Percentiles rank a stretch among this genome's conserved stretches.
These are phyloP conservation scores for Potorous gilbertii DNA, from an alignment of 2,797 vertebrate genomes.

Conservation along the genomic window DNA sequence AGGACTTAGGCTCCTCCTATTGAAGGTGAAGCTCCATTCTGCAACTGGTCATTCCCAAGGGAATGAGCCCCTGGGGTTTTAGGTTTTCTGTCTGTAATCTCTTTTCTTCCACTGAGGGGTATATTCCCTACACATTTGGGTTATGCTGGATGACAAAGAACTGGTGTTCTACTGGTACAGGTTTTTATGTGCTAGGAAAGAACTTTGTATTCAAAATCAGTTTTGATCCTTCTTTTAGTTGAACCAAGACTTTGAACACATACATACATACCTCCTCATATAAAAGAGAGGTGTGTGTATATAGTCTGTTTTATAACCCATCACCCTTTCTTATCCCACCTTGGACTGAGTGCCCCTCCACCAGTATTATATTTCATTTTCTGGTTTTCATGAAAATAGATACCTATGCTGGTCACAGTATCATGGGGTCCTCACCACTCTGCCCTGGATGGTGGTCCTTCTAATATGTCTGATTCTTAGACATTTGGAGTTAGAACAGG, in stretches of 20 bases:
- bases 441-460: background rate
- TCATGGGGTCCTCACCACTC: background rate
- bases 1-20: background rate
- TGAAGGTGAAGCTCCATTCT: background rate
- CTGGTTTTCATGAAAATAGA: background rate
- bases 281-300: background rate
- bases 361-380: fast-evolving
- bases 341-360: background rate
- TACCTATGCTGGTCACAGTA: fast-evolving
- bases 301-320: background rate
- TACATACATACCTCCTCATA: background rate
- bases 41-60: background rate
- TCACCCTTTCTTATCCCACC: background rate
- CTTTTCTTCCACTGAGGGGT: background rate
- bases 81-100: background rate
- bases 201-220: background rate
- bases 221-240: background rate
- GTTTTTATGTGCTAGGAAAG: background rate
- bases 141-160: background rate
- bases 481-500: background rate
- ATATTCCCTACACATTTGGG: background rate
- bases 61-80: background rate
- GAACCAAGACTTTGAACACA: background rate
- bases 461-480: background rate
- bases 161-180: fast-evolving